These are phyloP conservation scores for Dendrocincla tyrannina DNA, from an alignment of 2,797 vertebrate genomes.

Conservation along the genomic window DNA sequence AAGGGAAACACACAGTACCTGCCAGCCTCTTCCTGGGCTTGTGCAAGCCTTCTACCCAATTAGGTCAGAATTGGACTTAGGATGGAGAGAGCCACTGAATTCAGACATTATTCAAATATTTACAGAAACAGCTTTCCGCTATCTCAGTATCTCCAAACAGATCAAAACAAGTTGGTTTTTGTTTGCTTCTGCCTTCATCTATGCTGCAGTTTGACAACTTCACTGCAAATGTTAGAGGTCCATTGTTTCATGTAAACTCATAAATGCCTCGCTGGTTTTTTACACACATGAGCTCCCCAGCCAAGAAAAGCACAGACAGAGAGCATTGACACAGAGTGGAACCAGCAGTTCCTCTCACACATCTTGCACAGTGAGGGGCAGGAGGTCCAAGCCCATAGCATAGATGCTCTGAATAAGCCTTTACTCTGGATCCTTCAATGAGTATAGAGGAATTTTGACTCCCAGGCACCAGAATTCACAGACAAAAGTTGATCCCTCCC, in stretches of 20 bases:
- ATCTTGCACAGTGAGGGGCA: accelerated
- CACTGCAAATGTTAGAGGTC: accelerated
- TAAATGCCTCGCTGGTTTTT: background rate
- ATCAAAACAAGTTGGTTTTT: background rate
- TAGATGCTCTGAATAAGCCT: background rate
- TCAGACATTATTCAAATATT: background rate
- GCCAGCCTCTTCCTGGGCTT: background rate
- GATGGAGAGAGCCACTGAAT: background rate
- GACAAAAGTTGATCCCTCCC: background rate
- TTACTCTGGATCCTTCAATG: background rate
- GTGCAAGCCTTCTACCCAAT: background rate
- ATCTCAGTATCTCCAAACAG: background rate
- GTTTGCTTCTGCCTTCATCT: background rate
- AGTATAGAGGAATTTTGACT: background rate
- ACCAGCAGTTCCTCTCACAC: background rate
- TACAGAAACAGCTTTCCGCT: background rate
- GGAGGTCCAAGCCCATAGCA: background rate
- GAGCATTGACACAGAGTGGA: background rate
- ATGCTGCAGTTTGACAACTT: background rate
- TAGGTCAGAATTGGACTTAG: background rate
- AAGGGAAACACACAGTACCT: background rate
- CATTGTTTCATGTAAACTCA: background rate
- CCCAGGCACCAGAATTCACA: background rate
- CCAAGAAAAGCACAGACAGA: background rate
- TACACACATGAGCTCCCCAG: too few relatives aligned